Conservation (phyloP, 2,797 vertebrate genomes). For the Streptopelia turtur region DNA sequence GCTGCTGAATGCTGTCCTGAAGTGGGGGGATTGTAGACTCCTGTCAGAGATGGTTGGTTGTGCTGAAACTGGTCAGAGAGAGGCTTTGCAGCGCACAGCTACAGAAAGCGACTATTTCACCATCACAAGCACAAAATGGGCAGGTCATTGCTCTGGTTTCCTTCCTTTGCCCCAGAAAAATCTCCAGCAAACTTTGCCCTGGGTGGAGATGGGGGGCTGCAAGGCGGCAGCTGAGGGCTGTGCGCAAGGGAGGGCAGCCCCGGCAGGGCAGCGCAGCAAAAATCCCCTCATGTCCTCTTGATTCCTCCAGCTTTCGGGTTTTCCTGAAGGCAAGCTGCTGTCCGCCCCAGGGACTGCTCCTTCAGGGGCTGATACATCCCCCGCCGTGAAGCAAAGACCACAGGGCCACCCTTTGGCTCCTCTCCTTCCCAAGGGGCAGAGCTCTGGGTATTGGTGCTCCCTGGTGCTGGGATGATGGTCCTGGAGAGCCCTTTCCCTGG, state of each 20-base stretch:
- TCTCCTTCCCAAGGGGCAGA: neutral
- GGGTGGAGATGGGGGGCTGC: neutral
- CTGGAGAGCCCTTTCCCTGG: neutral
- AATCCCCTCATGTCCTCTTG: neutral
- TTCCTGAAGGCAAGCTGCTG: neutral
- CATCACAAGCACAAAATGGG: neutral
- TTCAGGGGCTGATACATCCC: neutral
- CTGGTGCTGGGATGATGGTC: neutral
- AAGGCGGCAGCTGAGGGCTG: neutral
- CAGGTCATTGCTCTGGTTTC: neutral
- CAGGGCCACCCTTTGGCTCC: neutral
- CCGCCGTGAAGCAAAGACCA: fast-evolving
- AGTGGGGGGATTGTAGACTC: neutral
- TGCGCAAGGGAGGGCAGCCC: neutral
- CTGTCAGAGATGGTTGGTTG: neutral
- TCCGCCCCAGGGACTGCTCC: neutral
- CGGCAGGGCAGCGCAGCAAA: neutral
- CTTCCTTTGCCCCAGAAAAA: neutral
- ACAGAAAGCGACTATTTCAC: neutral
- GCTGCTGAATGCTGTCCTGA: neutral
- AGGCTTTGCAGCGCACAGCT: neutral
- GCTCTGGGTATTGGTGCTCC: neutral
- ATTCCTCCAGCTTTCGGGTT: neutral
- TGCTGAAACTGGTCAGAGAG: neutral
- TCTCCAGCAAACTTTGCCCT: neutral